Conservation (phyloP, 2,113 vertebrate genomes). For the Coptodon bakossiorum region DNA sequence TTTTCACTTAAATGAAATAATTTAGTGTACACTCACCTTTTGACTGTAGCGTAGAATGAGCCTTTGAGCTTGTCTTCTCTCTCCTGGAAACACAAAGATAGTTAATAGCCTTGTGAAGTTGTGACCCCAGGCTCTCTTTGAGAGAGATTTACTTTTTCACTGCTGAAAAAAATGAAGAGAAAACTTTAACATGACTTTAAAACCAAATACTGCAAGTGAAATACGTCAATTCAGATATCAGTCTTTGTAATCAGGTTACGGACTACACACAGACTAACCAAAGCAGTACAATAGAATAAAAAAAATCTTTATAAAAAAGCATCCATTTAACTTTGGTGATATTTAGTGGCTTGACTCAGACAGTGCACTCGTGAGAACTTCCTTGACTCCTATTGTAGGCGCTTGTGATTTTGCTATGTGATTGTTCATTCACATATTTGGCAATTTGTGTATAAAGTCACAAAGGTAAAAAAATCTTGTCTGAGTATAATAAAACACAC, state of each 20-base stretch:
- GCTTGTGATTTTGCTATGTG: conserved; percentile 63
- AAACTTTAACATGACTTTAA: neutral
- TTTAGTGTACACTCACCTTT: conserved; percentile 79
- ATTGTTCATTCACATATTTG: conserved; percentile 41
- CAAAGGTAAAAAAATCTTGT: neutral
- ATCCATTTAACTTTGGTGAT: neutral
- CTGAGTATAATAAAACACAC: neutral
- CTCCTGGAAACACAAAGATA: conserved; percentile 72
- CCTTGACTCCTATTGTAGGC: conserved; percentile 70
- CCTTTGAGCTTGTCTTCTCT: conserved; percentile 52
- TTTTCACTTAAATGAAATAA: neutral
- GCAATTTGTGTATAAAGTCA: neutral
- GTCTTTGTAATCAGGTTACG: neutral
- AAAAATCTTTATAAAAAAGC: neutral
- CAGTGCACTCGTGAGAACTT: conserved; percentile 46
- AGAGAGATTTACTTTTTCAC: neutral
- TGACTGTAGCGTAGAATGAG: conserved; percentile 67
- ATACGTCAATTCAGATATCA: neutral
- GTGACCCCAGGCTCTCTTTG: neutral
- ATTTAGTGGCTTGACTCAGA: conserved; percentile 18
- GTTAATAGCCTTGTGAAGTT: conserved; percentile 18
- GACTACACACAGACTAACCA: neutral
- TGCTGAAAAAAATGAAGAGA: neutral
- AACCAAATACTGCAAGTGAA: neutral
- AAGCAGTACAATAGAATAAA: neutral